These are phyloP conservation scores for Schizothorax lantsangensis DNA, from an alignment of 2,797 vertebrate species.

Conservation along the genomic window DNA sequence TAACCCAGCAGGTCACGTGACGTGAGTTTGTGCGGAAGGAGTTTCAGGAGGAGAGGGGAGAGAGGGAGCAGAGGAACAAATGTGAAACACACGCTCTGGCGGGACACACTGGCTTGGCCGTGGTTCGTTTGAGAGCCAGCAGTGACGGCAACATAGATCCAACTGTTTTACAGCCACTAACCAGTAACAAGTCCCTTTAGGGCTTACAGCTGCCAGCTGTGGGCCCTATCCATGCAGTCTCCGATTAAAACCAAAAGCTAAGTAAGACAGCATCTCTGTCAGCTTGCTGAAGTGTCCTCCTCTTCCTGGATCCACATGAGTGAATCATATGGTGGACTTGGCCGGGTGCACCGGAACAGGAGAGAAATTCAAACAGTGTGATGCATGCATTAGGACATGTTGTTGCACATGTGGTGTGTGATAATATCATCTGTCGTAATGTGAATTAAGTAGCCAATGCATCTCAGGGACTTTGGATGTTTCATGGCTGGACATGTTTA, in stretches of 20 bases:
- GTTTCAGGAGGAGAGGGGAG: slow-evolving; percentile 34
- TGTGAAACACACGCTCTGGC: slow-evolving; percentile 62
- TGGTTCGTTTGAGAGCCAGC: slow-evolving; percentile 50
- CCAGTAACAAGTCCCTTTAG: slow-evolving; percentile 38
- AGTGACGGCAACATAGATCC: slow-evolving; percentile 40
- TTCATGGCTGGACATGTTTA: slow-evolving; percentile 2
- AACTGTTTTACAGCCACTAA: slow-evolving; percentile 32
- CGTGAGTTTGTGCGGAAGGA: slow-evolving; percentile 12
- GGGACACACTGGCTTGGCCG: slow-evolving; percentile 51
- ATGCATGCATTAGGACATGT: slow-evolving; percentile 36
- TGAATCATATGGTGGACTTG: slow-evolving; percentile 47
- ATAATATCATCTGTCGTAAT: neutral
- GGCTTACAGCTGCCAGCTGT: neutral
- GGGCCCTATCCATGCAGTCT: neutral
- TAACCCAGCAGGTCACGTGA: slow-evolving; percentile 29
- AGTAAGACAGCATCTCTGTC: slow-evolving; percentile 5
- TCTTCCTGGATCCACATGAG: neutral
- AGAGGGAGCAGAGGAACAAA: slow-evolving; percentile 52
- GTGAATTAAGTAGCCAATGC: neutral
- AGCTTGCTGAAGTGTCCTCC: slow-evolving; percentile 22
- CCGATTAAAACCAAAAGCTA: slow-evolving; percentile 35
- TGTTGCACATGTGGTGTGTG: slow-evolving; percentile 30
- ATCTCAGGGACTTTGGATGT: neutral
- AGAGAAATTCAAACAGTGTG: slow-evolving; percentile 14
- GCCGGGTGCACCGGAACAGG: slow-evolving; percentile 4